Base-by-base conservation (phyloP, 1,140 invertebrate genomes). In the Apis laboriosa region DNA sequence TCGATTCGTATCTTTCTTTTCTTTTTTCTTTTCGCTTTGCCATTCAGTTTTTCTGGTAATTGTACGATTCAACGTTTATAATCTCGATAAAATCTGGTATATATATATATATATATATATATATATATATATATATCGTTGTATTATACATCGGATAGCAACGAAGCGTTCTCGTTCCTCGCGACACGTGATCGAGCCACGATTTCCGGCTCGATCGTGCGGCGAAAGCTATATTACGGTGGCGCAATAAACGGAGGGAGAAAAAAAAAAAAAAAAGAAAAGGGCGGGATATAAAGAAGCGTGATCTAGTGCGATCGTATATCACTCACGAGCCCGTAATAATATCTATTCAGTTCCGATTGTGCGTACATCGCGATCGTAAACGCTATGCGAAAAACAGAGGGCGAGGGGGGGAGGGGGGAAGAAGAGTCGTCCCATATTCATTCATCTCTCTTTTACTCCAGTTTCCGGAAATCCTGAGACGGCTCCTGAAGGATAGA, bases 391-490 rank as follows among this genome's bases (percentile, higher is more conserved):
- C 71, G 74, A 61, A 60, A 68, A n/a, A 28, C 28, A 7, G 34
- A 7, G 34, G n/a, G n/a, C n/a, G n/a, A n/a, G n/a, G n/a, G 34
- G 0, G 34, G 34, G 4, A 2, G 34, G 2, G 34, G 34, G 34
- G 55, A 24, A 53, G 64, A 34, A 34, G 71, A 61, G 64, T 72
- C 74, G 61, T 13, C 78, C 70, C 53, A 66, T 63, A 15, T 53
- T 56, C 61, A 9, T 77, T 66, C n/a, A 17, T n/a, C 13, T 88
- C 89, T 90, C 86, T 86, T 91, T 91, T 89, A 77, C 75, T 68
- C 83, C 68, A 86, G 90, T 89, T 92, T 91, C 90, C 91, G 90
- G 86, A 85, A 86, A 43, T 43, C 79, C 73, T 76, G 28, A 51
- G 77, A 70, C 0, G 15, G 12, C n/a, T 34, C 2, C 34, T 8